Base-by-base conservation (phyloP, 2,113 vertebrate genomes). In the Nettapus auritus region DNA sequence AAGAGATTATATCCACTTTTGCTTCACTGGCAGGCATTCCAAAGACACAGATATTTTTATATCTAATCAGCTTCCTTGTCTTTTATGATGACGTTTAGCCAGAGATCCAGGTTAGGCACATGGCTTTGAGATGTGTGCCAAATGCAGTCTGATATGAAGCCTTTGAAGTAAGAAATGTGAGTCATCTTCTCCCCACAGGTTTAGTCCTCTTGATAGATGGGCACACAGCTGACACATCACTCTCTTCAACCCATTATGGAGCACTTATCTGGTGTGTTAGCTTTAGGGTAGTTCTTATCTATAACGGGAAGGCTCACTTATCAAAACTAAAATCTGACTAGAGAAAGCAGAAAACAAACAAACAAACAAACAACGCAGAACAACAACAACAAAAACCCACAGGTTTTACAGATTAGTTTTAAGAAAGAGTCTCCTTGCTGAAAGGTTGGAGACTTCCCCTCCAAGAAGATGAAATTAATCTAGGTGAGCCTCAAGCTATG, bases 51-150 rank as follows among this genome's bases (percentile, higher is more conserved):
- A 48, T 74, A 82, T 64, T 83, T 83, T 64, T 64, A 10, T 38
- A 10, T 52, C 75, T 83, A 63, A 64, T 80, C 22, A 3, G 16
- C 55, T 64, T 82, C 75, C 25, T 71, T 67, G 59, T 81, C 3
- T 2, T 88, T 74, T 93, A 59, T 88, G 68, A 62, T 50, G 52
- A 63, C 63, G 46, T 83, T 94, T n/a, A 70, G 71, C 63, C 75
- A 82, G 77, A 76, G 74, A 29, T 94, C 66, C 57, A 90, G 59
- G 87, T 89, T 91, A 89, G 76, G 70, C 36, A 56, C 64, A 44
- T 0, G 0, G 50, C 76, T 88, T 83, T 12, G 9, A 52, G 31
- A 42, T 38, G 8, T 25, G 18, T 9, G 89, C 70, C 89, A 82
- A 88, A 66, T 19, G 23, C 36, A 13, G 81, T 63, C 36, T 71